Evolutionary conservation across 2,113 vertebrate species (phyloP), one percentile per base, ranked within the genome.

Genomic region (Cercocebus atys): DNA sequence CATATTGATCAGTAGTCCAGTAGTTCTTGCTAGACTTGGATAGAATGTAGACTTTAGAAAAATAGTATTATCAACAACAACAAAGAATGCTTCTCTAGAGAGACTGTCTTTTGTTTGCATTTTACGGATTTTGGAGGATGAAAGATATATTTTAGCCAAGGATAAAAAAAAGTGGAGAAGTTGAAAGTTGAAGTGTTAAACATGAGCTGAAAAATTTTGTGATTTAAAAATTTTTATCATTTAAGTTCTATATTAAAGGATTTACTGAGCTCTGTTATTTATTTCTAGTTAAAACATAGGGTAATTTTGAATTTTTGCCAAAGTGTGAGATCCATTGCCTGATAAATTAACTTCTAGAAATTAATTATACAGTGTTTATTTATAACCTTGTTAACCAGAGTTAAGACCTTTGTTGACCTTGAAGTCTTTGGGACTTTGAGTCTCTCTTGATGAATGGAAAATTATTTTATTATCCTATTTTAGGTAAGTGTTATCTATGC

Each of bases 1-100:
- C 93, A 96, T 97, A 97, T 91, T 98, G 97, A 98, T 98, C 90
- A 97, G 88, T 90, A 92, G 57, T 90, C 82, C 45, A 72, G 86
- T 96, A 72, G 72, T 97, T 94, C 66, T 95, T 94, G 25, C 79
- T 92, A 97, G 78, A 88, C 23, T 95, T 84, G 84, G 76, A 38
- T 88, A 52, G 73, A 92, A 80, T 72, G 38, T 90, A 92, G 76
- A 83, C 66, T 92, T 64, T 83, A 81, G 90, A 96, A 97, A 98
- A 98, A 90, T 93, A 96, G 30, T 47, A 76, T 50, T 55, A 84
- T 93, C 59, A 89, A 55, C 75, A 94, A 57, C 47, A 93, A 76
- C 22, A 93, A 70, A 90, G 40, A 84, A 57, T 87, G 23, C 52
- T 92, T 95, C 18, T 95, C 22, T 81, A 80, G 91, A 93, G 81